Percentiles rank a stretch among this genome's conserved stretches.
These are phyloP conservation scores for Alexandromys fortis DNA, from an alignment of 2,113 vertebrate genomes.

Conservation along the genomic window DNA sequence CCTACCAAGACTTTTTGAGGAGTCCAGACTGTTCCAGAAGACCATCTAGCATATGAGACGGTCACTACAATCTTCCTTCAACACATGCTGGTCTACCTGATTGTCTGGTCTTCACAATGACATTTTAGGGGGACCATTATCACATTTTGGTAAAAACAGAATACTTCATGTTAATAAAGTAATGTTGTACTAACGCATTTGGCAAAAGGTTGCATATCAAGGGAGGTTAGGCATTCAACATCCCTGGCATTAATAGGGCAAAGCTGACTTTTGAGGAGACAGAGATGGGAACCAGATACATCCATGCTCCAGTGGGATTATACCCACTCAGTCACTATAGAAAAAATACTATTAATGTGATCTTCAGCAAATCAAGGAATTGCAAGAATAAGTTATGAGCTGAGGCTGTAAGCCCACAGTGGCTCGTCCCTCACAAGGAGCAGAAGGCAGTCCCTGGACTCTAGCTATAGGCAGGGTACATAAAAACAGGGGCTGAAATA, in stretches of 20 bases:
- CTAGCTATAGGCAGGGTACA: background rate
- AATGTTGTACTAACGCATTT: background rate
- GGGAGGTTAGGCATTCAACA: background rate
- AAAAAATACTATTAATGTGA: background rate
- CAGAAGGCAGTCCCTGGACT: background rate
- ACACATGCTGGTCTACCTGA: too few species aligned
- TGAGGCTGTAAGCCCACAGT: background rate
- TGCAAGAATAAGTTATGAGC: background rate
- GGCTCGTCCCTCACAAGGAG: background rate
- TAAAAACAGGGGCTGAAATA: background rate
- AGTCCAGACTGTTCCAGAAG: fast-evolving
- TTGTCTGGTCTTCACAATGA: too few species aligned
- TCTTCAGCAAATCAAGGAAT: constrained; percentile 23
- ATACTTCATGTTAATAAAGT: background rate
- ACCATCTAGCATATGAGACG: background rate
- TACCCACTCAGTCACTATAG: background rate
- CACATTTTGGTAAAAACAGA: background rate
- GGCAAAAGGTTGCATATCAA: background rate
- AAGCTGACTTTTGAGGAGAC: background rate
- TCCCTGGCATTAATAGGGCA: fast-evolving
- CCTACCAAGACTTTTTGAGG: background rate
- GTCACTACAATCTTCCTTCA: fast-evolving
- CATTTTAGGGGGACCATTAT: background rate
- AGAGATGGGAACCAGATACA: fast-evolving
- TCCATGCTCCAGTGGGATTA: background rate